Conservation (phyloP, 2,113 vertebrate genomes). For the Colaptes auratus region DNA sequence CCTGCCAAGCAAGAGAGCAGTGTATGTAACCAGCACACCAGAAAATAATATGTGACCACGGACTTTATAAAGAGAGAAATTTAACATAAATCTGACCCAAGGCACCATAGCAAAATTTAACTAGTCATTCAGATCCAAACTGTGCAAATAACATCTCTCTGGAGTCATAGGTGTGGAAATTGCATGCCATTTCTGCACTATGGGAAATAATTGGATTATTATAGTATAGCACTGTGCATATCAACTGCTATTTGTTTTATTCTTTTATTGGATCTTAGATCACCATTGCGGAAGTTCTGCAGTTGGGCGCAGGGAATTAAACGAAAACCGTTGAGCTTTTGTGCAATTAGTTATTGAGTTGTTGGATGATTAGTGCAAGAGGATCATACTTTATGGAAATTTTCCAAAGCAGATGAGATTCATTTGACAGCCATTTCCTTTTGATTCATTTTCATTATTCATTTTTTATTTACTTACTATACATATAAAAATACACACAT, state of each 20-base stretch:
- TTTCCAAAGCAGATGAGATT: neutral
- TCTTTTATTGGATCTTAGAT: constrained; percentile 22
- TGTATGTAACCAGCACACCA: neutral
- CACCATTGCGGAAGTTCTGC: neutral
- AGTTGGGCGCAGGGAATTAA: neutral
- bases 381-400: neutral
- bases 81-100: constrained; percentile 46
- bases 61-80: constrained; percentile 31
- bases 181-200: constrained; percentile 61
- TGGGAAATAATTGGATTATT: constrained; percentile 73
- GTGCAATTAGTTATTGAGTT: neutral
- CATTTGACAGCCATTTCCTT: constrained; percentile 16
- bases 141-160: constrained; percentile 69
- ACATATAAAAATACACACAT: neutral
- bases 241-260: constrained; percentile 44
- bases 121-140: constrained; percentile 69
- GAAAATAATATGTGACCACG: constrained; percentile 31
- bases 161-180: constrained; percentile 70
- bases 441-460: neutral
- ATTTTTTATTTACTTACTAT: neutral
- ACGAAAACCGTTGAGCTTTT: neutral
- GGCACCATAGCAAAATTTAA: constrained; percentile 35
- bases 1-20: constrained; percentile 34
- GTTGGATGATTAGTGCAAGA: neutral
- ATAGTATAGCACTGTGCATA: constrained; percentile 31